Evolutionary conservation across 2,888 invertebrate genomes (phyloP).

Genomic region (Acronicta leporina): DNA sequence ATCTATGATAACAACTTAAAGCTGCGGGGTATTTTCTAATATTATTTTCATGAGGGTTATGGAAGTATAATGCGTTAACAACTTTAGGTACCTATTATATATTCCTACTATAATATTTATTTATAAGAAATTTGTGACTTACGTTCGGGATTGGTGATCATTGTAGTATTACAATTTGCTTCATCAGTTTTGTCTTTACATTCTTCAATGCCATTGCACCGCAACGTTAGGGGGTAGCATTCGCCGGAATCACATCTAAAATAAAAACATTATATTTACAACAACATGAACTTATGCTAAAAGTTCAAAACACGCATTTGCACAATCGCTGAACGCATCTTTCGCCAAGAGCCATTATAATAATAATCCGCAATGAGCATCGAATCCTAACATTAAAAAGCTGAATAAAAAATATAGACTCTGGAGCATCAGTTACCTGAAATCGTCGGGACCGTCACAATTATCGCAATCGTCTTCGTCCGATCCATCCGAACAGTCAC

Average conservation of each 20-base stretch:
- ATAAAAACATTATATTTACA: constrained; percentile 55
- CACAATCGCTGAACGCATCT: constrained; percentile 23
- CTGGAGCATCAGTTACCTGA: constrained; percentile 73
- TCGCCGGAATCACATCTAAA: constrained; percentile 82
- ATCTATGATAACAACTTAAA: too few species aligned
- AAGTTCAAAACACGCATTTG: background rate
- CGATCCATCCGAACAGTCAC: constrained; percentile 90
- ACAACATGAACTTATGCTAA: constrained; percentile 17
- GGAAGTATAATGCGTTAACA: too few species aligned
- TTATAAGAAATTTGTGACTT: constrained; percentile 33
- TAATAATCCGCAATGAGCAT: constrained; percentile 26
- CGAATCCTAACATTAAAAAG: constrained; percentile 9
- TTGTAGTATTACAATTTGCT: constrained; percentile 80
- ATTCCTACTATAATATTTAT: too few species aligned
- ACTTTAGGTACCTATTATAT: too few species aligned
- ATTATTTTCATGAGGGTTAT: too few species aligned
- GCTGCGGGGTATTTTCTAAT: too few species aligned
- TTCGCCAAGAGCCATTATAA: constrained; percentile 44
- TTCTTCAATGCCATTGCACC: constrained; percentile 89
- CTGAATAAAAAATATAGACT: constrained; percentile 6
- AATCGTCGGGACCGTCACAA: constrained; percentile 76
- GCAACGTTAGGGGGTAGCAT: constrained; percentile 78
- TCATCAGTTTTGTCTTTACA: constrained; percentile 90
- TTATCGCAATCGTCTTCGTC: constrained; percentile 85
- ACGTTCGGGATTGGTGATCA: constrained; percentile 63